Evolutionary conservation across 2,113 vertebrate species (phyloP), one percentile per base, ranked within the genome.

Genomic region (Syngnathoides biaculeatus): DNA sequence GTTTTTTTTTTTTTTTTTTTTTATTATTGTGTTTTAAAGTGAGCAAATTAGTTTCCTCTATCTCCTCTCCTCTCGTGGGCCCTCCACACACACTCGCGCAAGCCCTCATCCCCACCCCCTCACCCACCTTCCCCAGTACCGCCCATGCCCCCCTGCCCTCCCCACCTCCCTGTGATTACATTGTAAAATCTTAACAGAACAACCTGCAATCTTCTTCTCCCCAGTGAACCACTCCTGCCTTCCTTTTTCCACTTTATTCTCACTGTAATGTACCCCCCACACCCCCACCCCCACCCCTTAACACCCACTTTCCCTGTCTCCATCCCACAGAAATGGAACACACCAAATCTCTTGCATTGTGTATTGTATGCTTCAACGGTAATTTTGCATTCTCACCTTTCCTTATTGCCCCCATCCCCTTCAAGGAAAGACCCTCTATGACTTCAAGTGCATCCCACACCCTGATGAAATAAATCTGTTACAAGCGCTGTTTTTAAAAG

Each of bases 111-210:
- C 22, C 24, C 5, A 35, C 42, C 20, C 22, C 35, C 43, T 39
- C 24, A 19, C 22, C 24, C 5, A 35, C 42, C 20, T 35, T 30
- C 45, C 27, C 26, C 22, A 17, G n/a, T n/a, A 20, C 8, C 5
- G 15, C 52, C 7, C 14, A 8, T 24, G 43, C 3, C 35, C 56
- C n/a, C 5, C 52, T 40, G 26, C 26, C 35, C 47, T n/a, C 76
- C 50, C 61, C 57, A 30, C 61, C 69, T 52, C 48, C 65, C 48
- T 65, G 68, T 78, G 74, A 82, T 81, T 82, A 77, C 75, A 80
- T 72, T 77, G 39, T 67, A 81, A 84, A 77, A 75, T 71, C 53
- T 61, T 38, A 12, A 59, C 67, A 20, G 20, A 40, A 61, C 63
- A 81, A 65, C 38, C 53, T 11, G 40, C 64, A 79, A 68, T 83